phyloP scores from a whole-genome alignment of 2,113 vertebrate genomes.

The Periophthalmus modestus region DNA sequence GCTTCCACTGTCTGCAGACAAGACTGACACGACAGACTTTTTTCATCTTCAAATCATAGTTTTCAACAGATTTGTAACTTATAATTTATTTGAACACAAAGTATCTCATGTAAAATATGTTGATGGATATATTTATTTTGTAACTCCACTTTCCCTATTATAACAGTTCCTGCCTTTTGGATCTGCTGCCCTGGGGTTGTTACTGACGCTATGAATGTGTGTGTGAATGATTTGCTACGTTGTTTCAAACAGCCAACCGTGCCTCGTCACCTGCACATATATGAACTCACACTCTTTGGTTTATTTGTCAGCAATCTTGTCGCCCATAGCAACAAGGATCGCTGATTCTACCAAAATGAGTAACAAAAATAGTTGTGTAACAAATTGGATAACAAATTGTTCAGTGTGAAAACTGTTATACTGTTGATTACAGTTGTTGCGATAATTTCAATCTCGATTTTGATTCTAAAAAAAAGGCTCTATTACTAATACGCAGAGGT shows the following conservation, averaged over 20 bases:
- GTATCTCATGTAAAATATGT: slow-evolving; percentile 68
- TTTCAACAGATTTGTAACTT: slow-evolving; percentile 74
- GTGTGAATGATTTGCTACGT: background rate
- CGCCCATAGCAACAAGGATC: background rate
- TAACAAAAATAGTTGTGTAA: background rate
- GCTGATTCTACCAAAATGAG: background rate
- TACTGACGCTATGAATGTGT: slow-evolving; percentile 46
- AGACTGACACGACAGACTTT: slow-evolving; percentile 56
- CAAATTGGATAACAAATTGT: background rate
- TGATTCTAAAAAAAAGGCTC: too few relatives aligned
- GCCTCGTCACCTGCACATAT: background rate
- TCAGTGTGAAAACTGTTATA: background rate
- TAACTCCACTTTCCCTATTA: slow-evolving; percentile 46
- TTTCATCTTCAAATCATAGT: slow-evolving; percentile 68
- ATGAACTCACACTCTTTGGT: background rate
- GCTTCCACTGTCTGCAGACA: slow-evolving; percentile 56
- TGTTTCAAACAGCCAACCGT: slow-evolving; percentile 7
- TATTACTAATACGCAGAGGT: too few relatives aligned
- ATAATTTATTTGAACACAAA: slow-evolving; percentile 64
- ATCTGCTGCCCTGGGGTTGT: slow-evolving; percentile 42
- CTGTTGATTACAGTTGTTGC: background rate
- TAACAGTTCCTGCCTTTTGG: slow-evolving; percentile 46
- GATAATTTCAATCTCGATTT: too few relatives aligned
- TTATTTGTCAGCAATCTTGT: background rate
- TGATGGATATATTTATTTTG: slow-evolving; percentile 69